Evolutionary conservation across 2,797 vertebrate genomes (phyloP).

Genomic region (Sebastes vulpes): DNA sequence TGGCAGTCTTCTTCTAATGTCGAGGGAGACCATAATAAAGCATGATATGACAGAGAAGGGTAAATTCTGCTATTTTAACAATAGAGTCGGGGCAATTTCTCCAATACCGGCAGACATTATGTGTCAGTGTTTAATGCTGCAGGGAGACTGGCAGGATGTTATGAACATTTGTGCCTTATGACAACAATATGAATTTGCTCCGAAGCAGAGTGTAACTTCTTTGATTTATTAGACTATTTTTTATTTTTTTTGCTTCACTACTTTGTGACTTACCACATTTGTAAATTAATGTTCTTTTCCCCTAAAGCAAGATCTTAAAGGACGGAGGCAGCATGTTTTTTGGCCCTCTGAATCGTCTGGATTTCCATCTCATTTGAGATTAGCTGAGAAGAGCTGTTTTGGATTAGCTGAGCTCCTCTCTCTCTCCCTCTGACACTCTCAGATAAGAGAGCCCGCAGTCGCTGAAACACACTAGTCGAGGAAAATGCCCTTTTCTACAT

Average conservation of each 20-base stretch:
- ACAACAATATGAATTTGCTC: conserved; percentile 18
- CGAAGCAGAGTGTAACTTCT: conserved; percentile 18
- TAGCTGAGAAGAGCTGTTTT: conserved; percentile 78
- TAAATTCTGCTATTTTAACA: neutral
- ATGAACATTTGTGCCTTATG: neutral
- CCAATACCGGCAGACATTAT: neutral
- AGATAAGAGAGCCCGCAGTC: conserved; percentile 79
- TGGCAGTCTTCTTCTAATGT: neutral
- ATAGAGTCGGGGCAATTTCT: neutral
- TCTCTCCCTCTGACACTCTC: conserved; percentile 74
- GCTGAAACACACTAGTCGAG: conserved; percentile 69
- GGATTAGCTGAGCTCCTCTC: conserved; percentile 75
- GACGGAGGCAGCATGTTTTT: conserved; percentile 61
- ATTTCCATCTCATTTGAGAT: conserved; percentile 87
- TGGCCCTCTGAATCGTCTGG: conserved; percentile 69
- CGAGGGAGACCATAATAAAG: neutral
- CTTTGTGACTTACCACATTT: conserved; percentile 61
- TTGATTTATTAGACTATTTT: conserved; percentile 37
- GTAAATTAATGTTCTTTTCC: conserved; percentile 57
- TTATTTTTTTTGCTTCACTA: conserved; percentile 13
- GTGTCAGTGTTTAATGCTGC: neutral
- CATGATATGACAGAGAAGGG: neutral
- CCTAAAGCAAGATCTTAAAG: conserved; percentile 55
- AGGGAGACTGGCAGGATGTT: neutral
- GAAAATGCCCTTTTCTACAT: conserved; percentile 78